Percentiles rank a stretch among this genome's conserved stretches.
These are phyloP conservation scores for Chymomyza fuscimana DNA, from an alignment of 2,888 invertebrate species.

Conservation along the genomic window DNA sequence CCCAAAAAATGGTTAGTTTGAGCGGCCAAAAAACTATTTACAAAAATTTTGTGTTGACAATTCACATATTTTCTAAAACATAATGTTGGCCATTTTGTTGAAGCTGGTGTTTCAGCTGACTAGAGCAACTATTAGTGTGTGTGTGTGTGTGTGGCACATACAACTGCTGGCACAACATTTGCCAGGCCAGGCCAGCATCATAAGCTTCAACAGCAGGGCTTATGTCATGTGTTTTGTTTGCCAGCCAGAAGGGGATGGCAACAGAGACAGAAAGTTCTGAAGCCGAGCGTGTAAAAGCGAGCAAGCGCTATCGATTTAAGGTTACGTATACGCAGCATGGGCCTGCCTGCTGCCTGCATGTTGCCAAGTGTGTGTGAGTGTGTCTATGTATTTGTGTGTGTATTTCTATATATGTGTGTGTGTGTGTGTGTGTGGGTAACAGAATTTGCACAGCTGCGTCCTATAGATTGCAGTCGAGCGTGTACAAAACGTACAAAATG, in stretches of 20 bases:
- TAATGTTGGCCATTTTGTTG: constrained; percentile 65
- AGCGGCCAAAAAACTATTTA: constrained; percentile 66
- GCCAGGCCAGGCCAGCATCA: constrained; percentile 45
- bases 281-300: constrained; percentile 12
- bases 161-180: constrained; percentile 70
- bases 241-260: constrained; percentile 15
- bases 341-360: constrained; percentile 32
- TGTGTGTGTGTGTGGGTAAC: constrained; percentile 60
- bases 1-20: constrained; percentile 33
- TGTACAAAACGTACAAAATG: constrained; percentile 58
- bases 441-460: constrained; percentile 74
- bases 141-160: constrained; percentile 40
- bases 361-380: constrained; percentile 16
- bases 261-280: neutral
- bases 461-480: constrained; percentile 73
- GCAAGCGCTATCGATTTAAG: constrained; percentile 66
- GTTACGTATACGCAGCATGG: constrained; percentile 74
- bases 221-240: constrained; percentile 14
- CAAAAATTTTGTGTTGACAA: constrained; percentile 75
- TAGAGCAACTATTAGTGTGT: neutral
- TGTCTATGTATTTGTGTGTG: too few relatives aligned
- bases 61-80: constrained; percentile 76
- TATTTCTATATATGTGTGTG: too few relatives aligned
- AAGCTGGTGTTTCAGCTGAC: constrained; percentile 3
- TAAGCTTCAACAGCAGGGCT: constrained; percentile 32